Conservation (phyloP, 2,113 vertebrate species). For the Hyaena hyaena region DNA sequence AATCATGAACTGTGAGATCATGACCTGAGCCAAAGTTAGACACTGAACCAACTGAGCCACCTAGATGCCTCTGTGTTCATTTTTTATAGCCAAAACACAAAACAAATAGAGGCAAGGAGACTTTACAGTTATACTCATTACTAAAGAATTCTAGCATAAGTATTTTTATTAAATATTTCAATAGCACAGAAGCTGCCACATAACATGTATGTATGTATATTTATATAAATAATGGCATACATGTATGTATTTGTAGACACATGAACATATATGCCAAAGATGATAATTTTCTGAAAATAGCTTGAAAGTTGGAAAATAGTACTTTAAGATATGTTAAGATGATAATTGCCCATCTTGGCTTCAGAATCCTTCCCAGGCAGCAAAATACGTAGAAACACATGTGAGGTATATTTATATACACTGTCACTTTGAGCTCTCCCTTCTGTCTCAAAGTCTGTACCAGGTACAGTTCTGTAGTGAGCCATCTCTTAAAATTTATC, state of each 20-base stretch:
- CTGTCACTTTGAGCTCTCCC: not conserved
- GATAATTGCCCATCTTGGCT: not conserved
- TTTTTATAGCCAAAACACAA: not conserved
- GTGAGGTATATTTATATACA: not conserved
- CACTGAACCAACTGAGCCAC: too few species aligned
- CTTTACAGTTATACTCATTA: not conserved
- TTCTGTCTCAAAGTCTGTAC: not conserved
- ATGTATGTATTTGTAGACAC: not conserved
- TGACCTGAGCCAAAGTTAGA: too few species aligned
- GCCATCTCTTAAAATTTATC: not conserved
- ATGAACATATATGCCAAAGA: not conserved
- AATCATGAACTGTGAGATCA: too few species aligned
- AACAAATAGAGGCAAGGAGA: not conserved
- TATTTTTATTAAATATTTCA: not conserved
- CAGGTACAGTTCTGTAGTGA: not conserved
- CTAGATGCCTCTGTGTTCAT: not conserved
- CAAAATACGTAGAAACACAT: not conserved
- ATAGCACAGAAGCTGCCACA: not conserved
- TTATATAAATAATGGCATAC: not conserved
- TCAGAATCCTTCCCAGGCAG: not conserved
- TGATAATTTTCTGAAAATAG: not conserved
- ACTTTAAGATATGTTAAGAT: not conserved
- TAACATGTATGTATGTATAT: not conserved
- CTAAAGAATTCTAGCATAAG: not conserved
- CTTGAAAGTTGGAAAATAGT: not conserved